Evolutionary conservation across 2,113 vertebrate species (phyloP), one percentile per base, ranked within the genome.

Genomic region (Coturnix japonica): DNA sequence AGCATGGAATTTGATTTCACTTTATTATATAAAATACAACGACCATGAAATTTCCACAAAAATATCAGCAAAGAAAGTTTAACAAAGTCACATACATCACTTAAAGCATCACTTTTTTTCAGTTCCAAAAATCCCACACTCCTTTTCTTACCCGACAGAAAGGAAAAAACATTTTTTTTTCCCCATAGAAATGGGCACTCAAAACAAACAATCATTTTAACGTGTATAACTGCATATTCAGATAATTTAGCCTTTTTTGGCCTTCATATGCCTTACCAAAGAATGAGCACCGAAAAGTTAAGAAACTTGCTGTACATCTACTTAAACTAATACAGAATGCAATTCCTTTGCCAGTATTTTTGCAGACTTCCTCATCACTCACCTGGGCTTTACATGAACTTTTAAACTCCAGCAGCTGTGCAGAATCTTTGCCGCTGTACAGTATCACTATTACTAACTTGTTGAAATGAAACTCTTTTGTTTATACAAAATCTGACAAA

Each of bases 81-180:
- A 59, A 81, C 17, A 92, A 43, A 57, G 79, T 5, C 18, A 51
- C 28, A 78, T 25, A 59, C 2, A 33, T 37, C 43, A 46, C 16
- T 56, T n/a, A 75, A 90, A 85, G 66, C 12, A 8, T 5, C 28
- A 67, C 46, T 5, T 1, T 31, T 69, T 75, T 33, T 11, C 20
- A n/a, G 18, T 61, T 28, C 56, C 6, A 18, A 47, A 47, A 61
- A 53, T 35, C 9, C 15, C 54, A 75, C 2, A 7, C 3, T 17
- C 14, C 30, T 46, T 70, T 65, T 39, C 28, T 81, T 85, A 72
- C 59, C 35, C 31, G 11, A 82, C 17, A 30, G 6, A 49, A 11
- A 0, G 15, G 19, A 39, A 77, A 47, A 61, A 9, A 8, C 1
- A 2, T 4, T 3, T 3, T 65, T 77, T 69, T 12, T 21, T 21